Evolutionary conservation across 2,888 invertebrate genomes (phyloP), one percentile per base, ranked within the genome.

Genomic region (Drosophila tanythrix): DNA sequence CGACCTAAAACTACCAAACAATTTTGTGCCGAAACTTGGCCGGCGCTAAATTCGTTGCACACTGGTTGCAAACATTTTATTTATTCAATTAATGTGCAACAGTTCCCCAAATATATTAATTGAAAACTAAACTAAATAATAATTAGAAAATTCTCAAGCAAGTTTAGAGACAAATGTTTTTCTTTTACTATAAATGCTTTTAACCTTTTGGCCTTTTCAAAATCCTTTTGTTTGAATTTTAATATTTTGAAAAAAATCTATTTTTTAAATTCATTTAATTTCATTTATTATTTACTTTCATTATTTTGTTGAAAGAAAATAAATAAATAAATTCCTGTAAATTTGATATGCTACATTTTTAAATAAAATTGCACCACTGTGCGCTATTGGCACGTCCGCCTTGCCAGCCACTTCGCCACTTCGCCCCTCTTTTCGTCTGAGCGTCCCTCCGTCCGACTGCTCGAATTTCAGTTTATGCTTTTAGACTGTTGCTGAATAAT

Each of bases 401-500:
- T 10, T 36, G 29, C 18, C 35, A 43, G 38, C 51, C 55, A 55
- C 29, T 64, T 40, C 40, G 43, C 51, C 53, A 55, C 33, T 63
- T 40, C 43, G 8, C 38, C 18, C 8, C 38, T 38, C 38, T 38
- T 8, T 43, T 21, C 10, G 21, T 27, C 48, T 27, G 18, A 8
- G 18, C 27, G 43, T 50, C 29, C 10, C 27, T 7, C n/a, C 29
- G n/a, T 21, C 55, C 36, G 15, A 2, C 43, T 62, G 35, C 59
- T 67, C 68, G 61, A 74, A 57, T 74, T 69, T 61, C 53, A 70
- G 70, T 50, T 70, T 67, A 60, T 62, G 70, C 48, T 70, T 66
- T 74, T 69, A 69, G 66, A 74, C 63, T 71, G 68, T 43, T 70
- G 50, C 55, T 75, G 58, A 82, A 80, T 81, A 82, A 81, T 82